Conservation (phyloP, 2,797 vertebrate genomes). For the Falco columbarius region DNA sequence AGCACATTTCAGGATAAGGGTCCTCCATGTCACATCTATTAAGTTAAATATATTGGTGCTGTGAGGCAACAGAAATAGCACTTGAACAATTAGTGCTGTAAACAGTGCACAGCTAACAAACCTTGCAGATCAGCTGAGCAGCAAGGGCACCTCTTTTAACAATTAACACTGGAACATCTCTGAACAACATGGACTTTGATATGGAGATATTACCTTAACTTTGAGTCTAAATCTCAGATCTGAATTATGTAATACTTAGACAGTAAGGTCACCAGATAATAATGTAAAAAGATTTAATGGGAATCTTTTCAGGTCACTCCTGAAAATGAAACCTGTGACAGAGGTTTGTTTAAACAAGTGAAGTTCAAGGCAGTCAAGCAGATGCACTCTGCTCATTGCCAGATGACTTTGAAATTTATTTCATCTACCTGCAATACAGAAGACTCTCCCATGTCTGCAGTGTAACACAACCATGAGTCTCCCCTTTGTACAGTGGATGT, state of each 20-base stretch:
- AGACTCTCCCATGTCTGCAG: not conserved
- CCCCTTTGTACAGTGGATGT: not conserved
- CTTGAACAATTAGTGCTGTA: not conserved
- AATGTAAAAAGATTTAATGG: not conserved
- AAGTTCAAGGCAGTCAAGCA: not conserved
- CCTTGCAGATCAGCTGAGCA: not conserved
- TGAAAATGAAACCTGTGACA: not conserved
- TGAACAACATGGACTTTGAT: constrained; percentile 15
- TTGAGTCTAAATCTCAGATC: not conserved
- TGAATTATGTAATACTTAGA: not conserved
- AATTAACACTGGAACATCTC: not conserved
- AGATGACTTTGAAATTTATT: not conserved
- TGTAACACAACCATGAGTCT: not conserved
- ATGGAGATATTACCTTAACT: not conserved
- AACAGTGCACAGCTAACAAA: not conserved
- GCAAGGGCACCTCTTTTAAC: not conserved
- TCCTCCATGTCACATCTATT: not conserved
- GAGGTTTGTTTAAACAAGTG: not conserved
- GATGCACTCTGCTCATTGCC: not conserved
- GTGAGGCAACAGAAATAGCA: not conserved
- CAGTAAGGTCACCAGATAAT: not conserved
- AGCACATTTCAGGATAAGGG: not conserved
- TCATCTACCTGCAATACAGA: not conserved
- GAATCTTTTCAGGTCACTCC: not conserved
- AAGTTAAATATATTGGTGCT: not conserved